Evolutionary conservation across 2,888 invertebrate species (phyloP).

Genomic region (Diogma glabrata): DNA sequence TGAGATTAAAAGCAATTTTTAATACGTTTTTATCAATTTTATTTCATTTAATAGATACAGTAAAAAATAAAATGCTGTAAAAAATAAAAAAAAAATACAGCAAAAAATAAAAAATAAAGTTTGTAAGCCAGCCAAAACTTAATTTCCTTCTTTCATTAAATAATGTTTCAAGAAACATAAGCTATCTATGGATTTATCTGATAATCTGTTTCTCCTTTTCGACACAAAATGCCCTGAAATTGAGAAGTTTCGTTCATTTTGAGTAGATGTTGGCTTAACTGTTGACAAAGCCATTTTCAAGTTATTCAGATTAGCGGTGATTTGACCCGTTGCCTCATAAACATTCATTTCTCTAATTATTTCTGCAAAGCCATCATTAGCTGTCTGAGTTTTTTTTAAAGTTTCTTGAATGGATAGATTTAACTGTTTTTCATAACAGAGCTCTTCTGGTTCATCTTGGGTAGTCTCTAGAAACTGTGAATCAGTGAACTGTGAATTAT

Average conservation of each 20-base stretch:
- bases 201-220: not conserved
- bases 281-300: not conserved
- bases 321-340: too few relatives aligned
- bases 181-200: not conserved
- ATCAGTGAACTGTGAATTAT: too few relatives aligned
- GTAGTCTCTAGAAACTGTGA: too few relatives aligned
- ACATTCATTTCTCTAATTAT: not conserved
- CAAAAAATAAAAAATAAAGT: too few relatives aligned
- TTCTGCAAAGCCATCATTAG: not conserved
- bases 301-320: too few relatives aligned
- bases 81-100: too few relatives aligned
- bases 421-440: not conserved
- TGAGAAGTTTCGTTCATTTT: not conserved
- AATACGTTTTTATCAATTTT: too few relatives aligned
- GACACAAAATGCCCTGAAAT: not conserved
- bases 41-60: too few relatives aligned
- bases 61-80: too few relatives aligned
- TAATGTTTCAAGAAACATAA: not conserved
- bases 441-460: too few relatives aligned
- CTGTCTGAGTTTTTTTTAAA: not conserved
- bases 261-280: not conserved
- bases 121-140: too few relatives aligned
- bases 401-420: not conserved
- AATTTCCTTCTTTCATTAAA: not conserved
- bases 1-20: too few relatives aligned